Conservation (phyloP, 1,140 invertebrate genomes). For the Holcopasites calliopsidis region DNA sequence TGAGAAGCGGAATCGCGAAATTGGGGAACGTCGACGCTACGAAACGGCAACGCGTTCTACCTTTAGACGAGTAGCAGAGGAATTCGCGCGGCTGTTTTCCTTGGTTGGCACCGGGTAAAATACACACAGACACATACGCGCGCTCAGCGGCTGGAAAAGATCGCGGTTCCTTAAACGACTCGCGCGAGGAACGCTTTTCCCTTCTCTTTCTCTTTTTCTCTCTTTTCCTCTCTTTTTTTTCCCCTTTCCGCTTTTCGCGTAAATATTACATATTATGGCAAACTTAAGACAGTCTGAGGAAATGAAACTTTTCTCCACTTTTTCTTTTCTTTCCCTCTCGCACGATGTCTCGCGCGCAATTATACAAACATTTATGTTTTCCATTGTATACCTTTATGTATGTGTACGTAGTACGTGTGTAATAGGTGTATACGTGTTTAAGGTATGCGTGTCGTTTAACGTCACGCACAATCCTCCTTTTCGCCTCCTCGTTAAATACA, state of each 20-base stretch:
- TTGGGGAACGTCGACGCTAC: neutral
- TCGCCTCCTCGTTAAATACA: neutral
- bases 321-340: neutral
- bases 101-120: constrained; percentile 52
- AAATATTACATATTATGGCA: constrained; percentile 73
- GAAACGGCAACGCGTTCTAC: constrained; percentile 15
- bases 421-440: no score
- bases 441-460: no score
- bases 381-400: no score
- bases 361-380: no score
- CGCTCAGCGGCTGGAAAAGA: constrained; percentile 40
- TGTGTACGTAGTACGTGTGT: no score
- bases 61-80: constrained; percentile 18
- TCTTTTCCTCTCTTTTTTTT: constrained; percentile 7
- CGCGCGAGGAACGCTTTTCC: no score
- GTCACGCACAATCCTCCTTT: no score
- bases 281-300: constrained; percentile 76
- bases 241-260: neutral
- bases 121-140: neutral
- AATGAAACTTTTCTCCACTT: constrained; percentile 60
- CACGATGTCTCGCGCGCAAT: neutral
- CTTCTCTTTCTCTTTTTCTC: constrained; percentile 5
- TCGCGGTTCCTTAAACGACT: no score
- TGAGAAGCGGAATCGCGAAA: constrained; percentile 23
- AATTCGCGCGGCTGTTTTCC: constrained; percentile 27